Evolutionary conservation across 2,888 invertebrate genomes (phyloP).

Genomic region (Archips xylosteana): DNA sequence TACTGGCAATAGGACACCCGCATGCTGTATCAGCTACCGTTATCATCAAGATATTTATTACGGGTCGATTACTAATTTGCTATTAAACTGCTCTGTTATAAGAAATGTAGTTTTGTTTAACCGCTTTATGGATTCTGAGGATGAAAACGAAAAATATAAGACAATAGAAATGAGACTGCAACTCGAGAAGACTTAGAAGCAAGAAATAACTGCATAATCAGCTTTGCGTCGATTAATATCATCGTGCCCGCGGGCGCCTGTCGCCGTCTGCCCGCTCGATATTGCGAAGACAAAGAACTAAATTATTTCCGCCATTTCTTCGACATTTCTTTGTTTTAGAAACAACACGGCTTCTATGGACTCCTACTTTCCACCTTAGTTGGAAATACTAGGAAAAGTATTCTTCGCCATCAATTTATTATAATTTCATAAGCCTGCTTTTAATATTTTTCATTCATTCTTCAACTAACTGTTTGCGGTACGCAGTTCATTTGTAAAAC

Average conservation of each 20-base stretch:
- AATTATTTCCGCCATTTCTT: conserved; percentile 80
- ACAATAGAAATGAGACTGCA: conserved; percentile 59
- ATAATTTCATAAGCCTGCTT: background rate
- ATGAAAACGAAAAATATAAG: conserved; percentile 50
- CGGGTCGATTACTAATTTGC: conserved; percentile 9
- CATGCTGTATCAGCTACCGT: conserved; percentile 28
- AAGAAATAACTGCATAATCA: conserved; percentile 76
- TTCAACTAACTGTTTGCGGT: background rate
- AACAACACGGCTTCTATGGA: conserved; percentile 53
- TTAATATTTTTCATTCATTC: background rate
- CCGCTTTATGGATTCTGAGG: conserved; percentile 29
- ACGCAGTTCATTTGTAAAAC: background rate
- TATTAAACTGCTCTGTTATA: background rate
- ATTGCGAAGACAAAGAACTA: conserved; percentile 80
- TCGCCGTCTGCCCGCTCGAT: conserved; percentile 64
- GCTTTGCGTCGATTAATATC: conserved; percentile 83
- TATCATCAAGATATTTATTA: conserved; percentile 29
- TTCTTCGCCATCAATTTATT: background rate
- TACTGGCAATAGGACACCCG: conserved; percentile 30
- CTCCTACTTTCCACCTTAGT: background rate
- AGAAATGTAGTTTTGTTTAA: conserved; percentile 11
- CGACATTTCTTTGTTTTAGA: conserved; percentile 74
- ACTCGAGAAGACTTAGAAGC: conserved; percentile 60
- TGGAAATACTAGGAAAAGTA: background rate
- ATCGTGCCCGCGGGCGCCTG: conserved; percentile 66